A percentile compares a stretch with the other conserved stretches of the same genome.
Conservation (phyloP, 2,888 invertebrate genomes). For the Orchestes rusci region DNA sequence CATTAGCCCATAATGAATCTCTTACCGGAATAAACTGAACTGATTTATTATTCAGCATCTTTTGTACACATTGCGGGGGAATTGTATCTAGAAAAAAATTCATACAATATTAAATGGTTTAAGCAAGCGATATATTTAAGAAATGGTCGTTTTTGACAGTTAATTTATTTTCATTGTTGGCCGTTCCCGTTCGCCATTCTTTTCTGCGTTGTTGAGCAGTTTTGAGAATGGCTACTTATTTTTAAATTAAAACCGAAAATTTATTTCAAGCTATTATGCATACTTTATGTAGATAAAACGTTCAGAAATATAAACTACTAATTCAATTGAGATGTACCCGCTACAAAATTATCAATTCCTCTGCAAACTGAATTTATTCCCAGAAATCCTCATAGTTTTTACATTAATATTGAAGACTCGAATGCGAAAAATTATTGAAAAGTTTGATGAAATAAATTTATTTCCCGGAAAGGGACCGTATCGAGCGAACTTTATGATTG, state of each 20-base stretch:
- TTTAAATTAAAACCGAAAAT: conserved; percentile 23
- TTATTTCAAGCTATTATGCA: conserved; percentile 20
- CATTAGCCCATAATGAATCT: too few relatives aligned
- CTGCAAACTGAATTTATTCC: too few relatives aligned
- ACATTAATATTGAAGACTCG: too few relatives aligned
- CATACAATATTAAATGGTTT: conserved; percentile 19
- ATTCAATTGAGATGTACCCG: too few relatives aligned
- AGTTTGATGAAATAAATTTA: too few relatives aligned
- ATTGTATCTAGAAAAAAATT: too few relatives aligned
- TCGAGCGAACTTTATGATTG: conserved; percentile 22
- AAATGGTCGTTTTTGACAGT: conserved; percentile 18
- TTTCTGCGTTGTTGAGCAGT: conserved; percentile 21
- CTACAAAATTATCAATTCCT: too few relatives aligned
- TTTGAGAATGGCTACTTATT: conserved; percentile 18
- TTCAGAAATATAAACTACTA: too few relatives aligned
- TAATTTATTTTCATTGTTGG: conserved; percentile 22
- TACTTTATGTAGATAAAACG: conserved; percentile 14
- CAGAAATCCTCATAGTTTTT: too few relatives aligned
- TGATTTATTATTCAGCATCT: conserved; percentile 19
- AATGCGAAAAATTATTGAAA: too few relatives aligned
- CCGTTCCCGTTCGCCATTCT: conserved; percentile 16
- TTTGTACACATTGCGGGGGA: conserved; percentile 14
- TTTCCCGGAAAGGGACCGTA: too few relatives aligned
- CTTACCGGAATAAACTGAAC: too few relatives aligned
- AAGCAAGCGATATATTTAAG: conserved; percentile 22